These are phyloP conservation scores for Protophormia terraenovae DNA, from an alignment of 2,888 invertebrate species.

Conservation along the genomic window DNA sequence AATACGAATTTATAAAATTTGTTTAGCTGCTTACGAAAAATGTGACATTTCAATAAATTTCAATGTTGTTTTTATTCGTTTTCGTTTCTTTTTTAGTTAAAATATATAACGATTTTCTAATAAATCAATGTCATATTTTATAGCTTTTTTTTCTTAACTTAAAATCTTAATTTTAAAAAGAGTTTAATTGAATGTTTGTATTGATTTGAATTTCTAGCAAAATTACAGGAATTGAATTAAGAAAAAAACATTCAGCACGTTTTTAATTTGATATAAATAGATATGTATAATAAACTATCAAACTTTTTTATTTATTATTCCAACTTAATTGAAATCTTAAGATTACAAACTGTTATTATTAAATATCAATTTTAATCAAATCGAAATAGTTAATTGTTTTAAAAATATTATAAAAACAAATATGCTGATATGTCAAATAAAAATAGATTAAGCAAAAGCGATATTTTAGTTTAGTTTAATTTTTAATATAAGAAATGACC, in stretches of 20 bases:
- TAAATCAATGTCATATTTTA: conserved; percentile 60
- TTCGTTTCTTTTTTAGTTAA: background rate
- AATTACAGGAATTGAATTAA: conserved; percentile 25
- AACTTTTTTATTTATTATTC: conserved; percentile 13
- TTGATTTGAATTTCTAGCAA: conserved; percentile 42
- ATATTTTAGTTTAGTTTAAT: too few relatives aligned
- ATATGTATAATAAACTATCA: background rate
- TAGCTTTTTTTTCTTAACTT: conserved; percentile 3
- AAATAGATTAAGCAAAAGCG: too few relatives aligned
- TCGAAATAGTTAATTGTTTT: too few relatives aligned
- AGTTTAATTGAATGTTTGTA: conserved; percentile 44
- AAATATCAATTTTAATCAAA: too few relatives aligned
- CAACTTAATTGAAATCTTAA: background rate
- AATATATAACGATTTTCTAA: conserved; percentile 40
- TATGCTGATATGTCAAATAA: too few relatives aligned
- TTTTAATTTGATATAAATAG: background rate
- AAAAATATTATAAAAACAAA: too few relatives aligned
- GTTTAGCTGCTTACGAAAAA: conserved; percentile 17
- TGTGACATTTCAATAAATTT: conserved; percentile 59
- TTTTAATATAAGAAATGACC: too few relatives aligned
- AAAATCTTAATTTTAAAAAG: conserved; percentile 37
- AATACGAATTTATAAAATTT: conserved; percentile 13
- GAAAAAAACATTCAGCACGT: background rate
- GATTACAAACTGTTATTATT: too few relatives aligned
- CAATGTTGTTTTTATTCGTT: conserved; percentile 8